Evolutionary conservation across 2,113 vertebrate species (phyloP).

Genomic region (Indri indri): DNA sequence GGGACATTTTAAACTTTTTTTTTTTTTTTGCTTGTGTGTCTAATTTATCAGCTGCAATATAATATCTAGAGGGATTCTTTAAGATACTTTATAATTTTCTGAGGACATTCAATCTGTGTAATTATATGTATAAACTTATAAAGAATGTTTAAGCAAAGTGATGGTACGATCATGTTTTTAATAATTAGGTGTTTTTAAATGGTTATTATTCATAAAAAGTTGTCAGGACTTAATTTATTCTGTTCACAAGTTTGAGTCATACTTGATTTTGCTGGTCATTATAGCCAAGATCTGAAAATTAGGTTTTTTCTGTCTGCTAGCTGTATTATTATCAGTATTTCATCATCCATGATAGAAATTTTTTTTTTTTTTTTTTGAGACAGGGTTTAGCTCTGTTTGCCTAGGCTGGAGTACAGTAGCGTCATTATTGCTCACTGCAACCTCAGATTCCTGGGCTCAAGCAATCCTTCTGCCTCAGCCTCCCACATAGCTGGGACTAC

Average conservation of each 20-base stretch:
- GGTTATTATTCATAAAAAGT: background rate
- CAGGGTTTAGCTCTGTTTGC: too few relatives aligned
- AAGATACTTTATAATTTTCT: slow-evolving; percentile 13
- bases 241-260: background rate
- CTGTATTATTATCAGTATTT: slow-evolving; percentile 3
- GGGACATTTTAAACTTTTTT: background rate
- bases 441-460: too few relatives aligned
- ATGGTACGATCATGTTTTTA: background rate
- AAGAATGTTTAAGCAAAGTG: background rate
- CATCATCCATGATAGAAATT: background rate
- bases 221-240: background rate
- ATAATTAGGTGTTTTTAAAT: background rate
- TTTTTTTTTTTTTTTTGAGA: too few relatives aligned
- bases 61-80: background rate
- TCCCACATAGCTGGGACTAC: too few relatives aligned
- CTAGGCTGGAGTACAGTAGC: too few relatives aligned
- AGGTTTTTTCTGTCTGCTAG: background rate
- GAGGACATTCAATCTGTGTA: background rate
- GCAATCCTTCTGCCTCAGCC: too few relatives aligned
- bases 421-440: too few relatives aligned
- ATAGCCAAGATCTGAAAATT: background rate
- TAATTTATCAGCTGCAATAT: background rate
- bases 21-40: background rate
- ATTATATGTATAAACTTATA: background rate
- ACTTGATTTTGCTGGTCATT: background rate